phyloP scores from a whole-genome alignment of 53 echinoderm and acorn worm genomes.

The Zoroaster sp. region DNA sequence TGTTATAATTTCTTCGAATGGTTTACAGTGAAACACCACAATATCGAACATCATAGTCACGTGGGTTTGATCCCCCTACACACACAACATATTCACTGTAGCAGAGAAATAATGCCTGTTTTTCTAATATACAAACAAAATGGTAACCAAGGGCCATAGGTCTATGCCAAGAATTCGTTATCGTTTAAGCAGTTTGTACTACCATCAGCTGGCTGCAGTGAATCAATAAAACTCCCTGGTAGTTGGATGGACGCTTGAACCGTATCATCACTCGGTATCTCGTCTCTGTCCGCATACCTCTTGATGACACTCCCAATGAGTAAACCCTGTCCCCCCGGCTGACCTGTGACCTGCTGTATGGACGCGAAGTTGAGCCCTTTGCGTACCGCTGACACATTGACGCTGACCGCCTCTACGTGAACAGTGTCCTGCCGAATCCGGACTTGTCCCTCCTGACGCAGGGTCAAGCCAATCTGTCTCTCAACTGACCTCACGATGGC shows the following conservation, averaged over 20 bases:
- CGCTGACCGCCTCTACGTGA: constrained; percentile 36
- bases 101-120: background rate
- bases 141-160: too few species aligned
- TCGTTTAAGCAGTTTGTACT: background rate
- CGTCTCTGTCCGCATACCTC: background rate
- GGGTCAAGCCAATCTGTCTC: background rate
- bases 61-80: too few species aligned
- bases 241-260: background rate
- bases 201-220: background rate
- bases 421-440: background rate
- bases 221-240: background rate
- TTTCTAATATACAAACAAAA: background rate
- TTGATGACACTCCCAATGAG: background rate
- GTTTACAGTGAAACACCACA: too few species aligned
- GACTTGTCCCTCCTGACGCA: background rate
- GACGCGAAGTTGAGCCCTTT: background rate
- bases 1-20: too few species aligned
- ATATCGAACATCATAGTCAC: too few species aligned
- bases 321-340: background rate
- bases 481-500: constrained; percentile 19
- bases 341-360: background rate
- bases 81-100: too few species aligned
- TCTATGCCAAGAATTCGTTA: too few species aligned
- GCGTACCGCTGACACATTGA: background rate
- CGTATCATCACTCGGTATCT: background rate